Percentiles rank a stretch among this genome's conserved stretches.
Conservation (phyloP, 2,888 invertebrate genomes). For the Glaucopsyche alexis region DNA sequence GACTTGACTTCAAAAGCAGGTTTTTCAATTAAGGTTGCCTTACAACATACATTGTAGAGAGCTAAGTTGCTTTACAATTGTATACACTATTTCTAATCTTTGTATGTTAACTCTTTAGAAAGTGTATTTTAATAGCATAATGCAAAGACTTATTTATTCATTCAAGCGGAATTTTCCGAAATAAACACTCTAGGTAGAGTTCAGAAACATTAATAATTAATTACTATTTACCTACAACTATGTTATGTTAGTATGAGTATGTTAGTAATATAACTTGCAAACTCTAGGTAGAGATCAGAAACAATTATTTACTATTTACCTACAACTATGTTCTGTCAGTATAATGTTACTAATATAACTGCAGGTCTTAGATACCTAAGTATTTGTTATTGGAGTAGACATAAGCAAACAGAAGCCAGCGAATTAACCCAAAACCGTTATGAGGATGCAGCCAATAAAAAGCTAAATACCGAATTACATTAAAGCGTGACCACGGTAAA, state of each 20-base stretch:
- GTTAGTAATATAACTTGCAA: too few relatives aligned
- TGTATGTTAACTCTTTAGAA: not conserved
- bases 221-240: not conserved
- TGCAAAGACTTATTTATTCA: not conserved
- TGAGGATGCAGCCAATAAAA: conserved; percentile 41
- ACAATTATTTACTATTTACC: not conserved
- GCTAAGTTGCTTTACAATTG: not conserved
- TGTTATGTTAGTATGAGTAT: too few relatives aligned
- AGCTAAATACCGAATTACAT: conserved; percentile 47
- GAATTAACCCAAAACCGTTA: conserved; percentile 17
- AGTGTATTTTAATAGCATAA: not conserved
- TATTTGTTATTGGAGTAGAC: too few relatives aligned
- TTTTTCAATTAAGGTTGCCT: conserved; percentile 16
- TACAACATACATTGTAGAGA: conserved; percentile 1
- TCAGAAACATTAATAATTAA: not conserved
- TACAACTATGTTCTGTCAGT: not conserved
- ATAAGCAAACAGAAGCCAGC: not conserved
- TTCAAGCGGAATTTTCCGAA: not conserved
- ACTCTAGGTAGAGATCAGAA: not conserved
- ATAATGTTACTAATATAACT: too few relatives aligned
- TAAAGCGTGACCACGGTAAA: conserved; percentile 53
- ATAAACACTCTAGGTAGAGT: not conserved
- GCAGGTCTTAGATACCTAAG: too few relatives aligned
- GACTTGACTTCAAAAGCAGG: conserved; percentile 6
- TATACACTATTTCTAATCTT: not conserved